Percentiles rank a stretch among this genome's conserved stretches.
phyloP scores from a whole-genome alignment of 2,113 vertebrate genomes.

The Larimichthys polyactis region DNA sequence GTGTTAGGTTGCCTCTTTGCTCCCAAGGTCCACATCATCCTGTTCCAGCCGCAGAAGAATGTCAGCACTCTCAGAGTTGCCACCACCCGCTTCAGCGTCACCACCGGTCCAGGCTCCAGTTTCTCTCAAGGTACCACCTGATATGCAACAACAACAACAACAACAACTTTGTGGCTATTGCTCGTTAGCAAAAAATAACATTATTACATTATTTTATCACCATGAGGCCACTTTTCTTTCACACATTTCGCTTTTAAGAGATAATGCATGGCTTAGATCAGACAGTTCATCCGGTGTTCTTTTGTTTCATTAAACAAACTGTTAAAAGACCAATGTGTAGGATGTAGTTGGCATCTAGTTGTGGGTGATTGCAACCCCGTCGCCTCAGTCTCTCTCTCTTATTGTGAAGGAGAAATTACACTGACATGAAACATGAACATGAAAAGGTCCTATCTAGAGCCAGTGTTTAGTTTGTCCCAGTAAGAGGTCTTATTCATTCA shows the following conservation, averaged over 20 bases:
- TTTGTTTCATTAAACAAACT: not conserved
- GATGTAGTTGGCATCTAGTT: too few relatives aligned
- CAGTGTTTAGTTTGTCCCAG: too few relatives aligned
- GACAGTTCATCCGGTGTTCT: not conserved
- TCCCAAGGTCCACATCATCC: slow-evolving; percentile 97
- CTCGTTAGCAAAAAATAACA: too few relatives aligned
- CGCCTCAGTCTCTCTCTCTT: too few relatives aligned
- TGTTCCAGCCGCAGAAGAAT: slow-evolving; percentile 99
- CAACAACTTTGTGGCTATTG: too few relatives aligned
- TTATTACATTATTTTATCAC: not conserved
- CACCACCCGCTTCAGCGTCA: slow-evolving; percentile 91
- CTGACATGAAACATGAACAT: too few relatives aligned
- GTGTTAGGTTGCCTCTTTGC: slow-evolving; percentile 97
- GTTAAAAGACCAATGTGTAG: not conserved
- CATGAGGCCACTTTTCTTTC: not conserved
- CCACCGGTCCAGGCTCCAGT: slow-evolving; percentile 87
- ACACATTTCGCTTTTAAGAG: slow-evolving; percentile 4
- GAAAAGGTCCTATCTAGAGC: too few relatives aligned
- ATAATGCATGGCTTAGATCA: not conserved
- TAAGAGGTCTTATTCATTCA: too few relatives aligned
- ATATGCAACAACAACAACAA: not conserved
- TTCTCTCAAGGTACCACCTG: slow-evolving; percentile 88
- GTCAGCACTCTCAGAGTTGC: slow-evolving; percentile 91
- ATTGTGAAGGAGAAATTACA: too few relatives aligned
- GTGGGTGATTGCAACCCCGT: too few relatives aligned